Base-by-base conservation (phyloP, 2,888 invertebrate genomes). In the Tipula lateralis region DNA sequence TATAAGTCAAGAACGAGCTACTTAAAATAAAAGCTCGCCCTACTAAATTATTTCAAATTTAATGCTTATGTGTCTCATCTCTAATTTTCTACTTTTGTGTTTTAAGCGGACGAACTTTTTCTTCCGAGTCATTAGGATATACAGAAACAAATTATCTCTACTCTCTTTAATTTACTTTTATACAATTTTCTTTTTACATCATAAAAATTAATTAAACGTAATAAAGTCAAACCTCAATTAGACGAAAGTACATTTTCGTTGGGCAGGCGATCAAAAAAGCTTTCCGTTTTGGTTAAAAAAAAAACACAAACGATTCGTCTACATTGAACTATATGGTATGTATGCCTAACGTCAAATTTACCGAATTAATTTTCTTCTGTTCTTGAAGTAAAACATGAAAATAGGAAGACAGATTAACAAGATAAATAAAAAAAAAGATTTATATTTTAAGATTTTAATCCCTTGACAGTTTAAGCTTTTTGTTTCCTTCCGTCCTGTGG, bases 191-290 rank as follows among this genome's bases (percentile, higher is more conserved):
- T 24, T 50, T 66, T 66, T 66, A n/a, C n/a, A 66, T 44, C 66
- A 24, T 66, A 66, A 66, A 66, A 66, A 66, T 66, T 66, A 66
- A 66, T 66, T 66, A 66, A 66, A 66, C 66, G 66, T 66, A 66
- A 66, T 66, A 66, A 66, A 66, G 66, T 66, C 66, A 66, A 66
- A 66, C 66, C 66, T 66, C 66, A 66, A 66, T 66, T 66, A 66
- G 66, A n/a, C 24, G 9, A 2, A 66, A 66, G 24, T 66, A 66
- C 9, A 66, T 66, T 66, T 24, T 66, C 9, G 19, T 66, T 66
- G 66, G 19, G 9, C 66, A n/a, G 16, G 5, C 66, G 66, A 1
- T 19, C 19, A 24, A 66, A 66, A 66, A 66, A 16, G 44, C 44
- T 66, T 66, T 66, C 7, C 66, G n/a, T n/a, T 66, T 24, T 66